These are phyloP conservation scores for Rhodinocichla rosea DNA, from an alignment of 2,113 vertebrate species.

Conservation along the genomic window DNA sequence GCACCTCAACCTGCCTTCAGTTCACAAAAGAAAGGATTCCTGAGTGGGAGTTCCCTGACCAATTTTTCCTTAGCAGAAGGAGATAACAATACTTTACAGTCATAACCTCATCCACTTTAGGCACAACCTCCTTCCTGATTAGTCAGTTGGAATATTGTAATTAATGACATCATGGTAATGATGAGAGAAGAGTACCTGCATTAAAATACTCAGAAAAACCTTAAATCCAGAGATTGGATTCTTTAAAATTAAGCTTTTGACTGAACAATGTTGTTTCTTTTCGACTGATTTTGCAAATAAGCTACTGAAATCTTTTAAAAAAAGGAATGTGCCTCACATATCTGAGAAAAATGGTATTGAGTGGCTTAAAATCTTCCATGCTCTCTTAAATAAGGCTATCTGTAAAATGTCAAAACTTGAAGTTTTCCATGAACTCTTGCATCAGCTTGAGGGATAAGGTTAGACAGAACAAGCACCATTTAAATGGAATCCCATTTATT, in stretches of 20 bases:
- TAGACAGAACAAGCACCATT: neutral
- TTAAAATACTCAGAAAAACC: neutral
- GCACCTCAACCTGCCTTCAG: neutral
- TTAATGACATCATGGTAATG: neutral
- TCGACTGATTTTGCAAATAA: neutral
- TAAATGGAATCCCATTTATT: constrained; percentile 9
- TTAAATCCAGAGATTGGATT: neutral
- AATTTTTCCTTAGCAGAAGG: constrained; percentile 8
- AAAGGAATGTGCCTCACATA: neutral
- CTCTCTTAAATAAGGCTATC: constrained; percentile 6
- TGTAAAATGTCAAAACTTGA: constrained; percentile 46
- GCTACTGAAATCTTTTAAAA: neutral
- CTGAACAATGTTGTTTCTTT: neutral
- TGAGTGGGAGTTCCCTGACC: constrained; percentile 19
- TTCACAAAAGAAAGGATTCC: neutral
- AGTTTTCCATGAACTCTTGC: constrained; percentile 43
- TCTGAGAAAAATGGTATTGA: neutral
- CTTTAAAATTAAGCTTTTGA: neutral
- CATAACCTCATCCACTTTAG: constrained; percentile 29
- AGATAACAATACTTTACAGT: constrained; percentile 13
- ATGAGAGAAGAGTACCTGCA: neutral
- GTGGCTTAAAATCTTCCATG: constrained; percentile 30
- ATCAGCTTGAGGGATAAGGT: constrained; percentile 39
- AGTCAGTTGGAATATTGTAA: constrained; percentile 27
- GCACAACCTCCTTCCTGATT: constrained; percentile 41